Evolutionary conservation across 2,888 invertebrate genomes (phyloP), one percentile per base, ranked within the genome.

Genomic region (Portevinia maculata): DNA sequence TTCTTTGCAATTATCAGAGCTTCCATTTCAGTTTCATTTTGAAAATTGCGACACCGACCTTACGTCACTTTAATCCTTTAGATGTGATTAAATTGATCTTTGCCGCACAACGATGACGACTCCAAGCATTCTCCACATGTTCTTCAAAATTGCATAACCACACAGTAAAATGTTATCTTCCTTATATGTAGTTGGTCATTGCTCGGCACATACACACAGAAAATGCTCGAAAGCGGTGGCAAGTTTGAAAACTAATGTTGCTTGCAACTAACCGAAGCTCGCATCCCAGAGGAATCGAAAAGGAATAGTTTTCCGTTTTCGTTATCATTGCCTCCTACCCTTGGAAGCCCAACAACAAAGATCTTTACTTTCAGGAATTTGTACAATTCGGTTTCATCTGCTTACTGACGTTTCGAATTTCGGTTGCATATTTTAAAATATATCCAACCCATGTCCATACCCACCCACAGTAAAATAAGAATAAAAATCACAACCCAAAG

Each of bases 331-430:
- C 13, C 37, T 1, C 11, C 11, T 1, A 3, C 4, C 21, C 3
- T n/a, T 48, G 15, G 24, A 48, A 48, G 24, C 19, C 53, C 37
- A 39, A 9, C 4, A 37, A 15, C 9, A 24, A 15, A 13, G 39
- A n/a, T 28, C 24, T 24, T 24, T 24, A 24, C 24, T 24, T n/a
- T 24, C 24, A 24, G 24, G n/a, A n/a, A n/a, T n/a, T 44, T 41
- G 13, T 53, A 73, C 55, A 62, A 73, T 62, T 71, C 46, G 62
- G 71, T 73, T 53, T 62, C 46, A 57, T 57, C 57, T 69, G 13
- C 13, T 6, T 50, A 39, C 50, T 48, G 44, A 34, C 46, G 37
- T 30, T 57, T 69, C 57, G 57, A 71, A 71, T 24, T 53, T 71
- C 32, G 30, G 44, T 62, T 71, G 71, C 64, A 65, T 65, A 65